Evolutionary conservation across 2,113 vertebrate genomes (phyloP).

Genomic region (Oenanthe melanoleuca): DNA sequence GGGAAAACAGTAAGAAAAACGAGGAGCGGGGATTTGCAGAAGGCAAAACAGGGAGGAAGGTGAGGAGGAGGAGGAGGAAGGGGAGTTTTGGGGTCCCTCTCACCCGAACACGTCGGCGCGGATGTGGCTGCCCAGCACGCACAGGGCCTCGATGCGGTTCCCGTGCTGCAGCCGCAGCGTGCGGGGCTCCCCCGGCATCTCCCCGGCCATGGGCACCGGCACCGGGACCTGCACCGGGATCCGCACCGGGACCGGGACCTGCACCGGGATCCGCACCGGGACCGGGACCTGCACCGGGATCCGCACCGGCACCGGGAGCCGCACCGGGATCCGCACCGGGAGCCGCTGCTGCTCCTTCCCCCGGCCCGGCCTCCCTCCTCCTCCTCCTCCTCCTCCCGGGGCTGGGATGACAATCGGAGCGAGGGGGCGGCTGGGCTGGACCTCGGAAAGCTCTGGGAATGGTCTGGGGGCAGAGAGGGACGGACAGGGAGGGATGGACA

Average conservation of each 20-base stretch:
- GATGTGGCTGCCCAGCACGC: neutral
- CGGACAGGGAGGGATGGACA: neutral
- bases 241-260: neutral
- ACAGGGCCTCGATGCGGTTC: slow-evolving; percentile 75
- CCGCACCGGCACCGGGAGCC: neutral
- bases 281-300: too few species aligned
- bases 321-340: too few species aligned
- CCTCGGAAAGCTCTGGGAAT: neutral
- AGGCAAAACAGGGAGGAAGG: too few species aligned
- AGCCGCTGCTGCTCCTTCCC: neutral
- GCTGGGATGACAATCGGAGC: neutral
- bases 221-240: neutral
- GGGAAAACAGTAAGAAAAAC: neutral
- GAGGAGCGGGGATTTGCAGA: neutral
- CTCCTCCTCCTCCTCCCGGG: neutral
- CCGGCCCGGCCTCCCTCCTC: neutral
- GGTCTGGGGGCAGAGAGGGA: neutral
- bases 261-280: too few species aligned
- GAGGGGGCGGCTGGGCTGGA: neutral
- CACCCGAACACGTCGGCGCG: neutral
- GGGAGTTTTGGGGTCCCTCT: neutral
- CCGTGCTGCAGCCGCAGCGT: slow-evolving; percentile 76
- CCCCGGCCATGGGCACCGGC: neutral
- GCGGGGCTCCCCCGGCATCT: slow-evolving; percentile 62
- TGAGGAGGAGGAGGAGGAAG: too few species aligned